Percentiles rank a stretch among this genome's conserved stretches.
Conservation (phyloP, 1,140 invertebrate genomes). For the Pseudomyrmex cubaensis region DNA sequence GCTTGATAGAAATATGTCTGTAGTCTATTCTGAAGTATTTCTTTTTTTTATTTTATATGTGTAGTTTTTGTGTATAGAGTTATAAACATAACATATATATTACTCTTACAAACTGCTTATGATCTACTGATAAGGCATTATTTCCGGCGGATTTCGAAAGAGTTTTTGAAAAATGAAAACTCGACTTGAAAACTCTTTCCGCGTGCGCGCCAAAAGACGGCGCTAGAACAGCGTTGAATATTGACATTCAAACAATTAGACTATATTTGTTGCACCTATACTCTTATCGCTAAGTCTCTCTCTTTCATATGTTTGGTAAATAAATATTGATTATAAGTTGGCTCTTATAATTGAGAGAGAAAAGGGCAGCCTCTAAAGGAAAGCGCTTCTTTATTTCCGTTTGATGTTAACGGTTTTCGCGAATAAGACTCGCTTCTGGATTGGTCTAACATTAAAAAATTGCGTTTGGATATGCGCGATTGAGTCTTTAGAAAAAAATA, state of each 20-base stretch:
- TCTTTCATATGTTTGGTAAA: too few relatives aligned
- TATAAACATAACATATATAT: slow-evolving; percentile 72
- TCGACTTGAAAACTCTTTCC: slow-evolving; percentile 7
- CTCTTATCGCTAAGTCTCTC: too few relatives aligned
- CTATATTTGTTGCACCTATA: too few relatives aligned
- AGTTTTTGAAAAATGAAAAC: slow-evolving; percentile 31
- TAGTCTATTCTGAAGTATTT: slow-evolving; percentile 25
- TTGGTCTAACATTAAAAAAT: slow-evolving; percentile 17
- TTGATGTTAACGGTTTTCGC: neutral
- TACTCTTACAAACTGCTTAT: slow-evolving; percentile 71
- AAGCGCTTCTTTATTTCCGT: neutral
- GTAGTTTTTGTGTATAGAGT: slow-evolving; percentile 62
- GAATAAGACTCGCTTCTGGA: neutral
- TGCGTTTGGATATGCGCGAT: slow-evolving; percentile 14
- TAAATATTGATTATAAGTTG: slow-evolving; percentile 12
- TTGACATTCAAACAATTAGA: too few relatives aligned
- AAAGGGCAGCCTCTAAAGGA: slow-evolving; percentile 33
- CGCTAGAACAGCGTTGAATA: neutral
- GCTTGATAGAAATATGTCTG: slow-evolving; percentile 12
- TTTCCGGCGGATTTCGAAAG: slow-evolving; percentile 69
- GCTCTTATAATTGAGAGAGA: slow-evolving; percentile 11
- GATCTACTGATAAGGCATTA: slow-evolving; percentile 71
- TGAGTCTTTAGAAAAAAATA: slow-evolving; percentile 20
- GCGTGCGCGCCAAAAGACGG: neutral
- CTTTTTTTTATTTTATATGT: slow-evolving; percentile 61